Base-by-base conservation (phyloP, 92 coral and sea anemone species). In the Plumapathes pennacea region DNA sequence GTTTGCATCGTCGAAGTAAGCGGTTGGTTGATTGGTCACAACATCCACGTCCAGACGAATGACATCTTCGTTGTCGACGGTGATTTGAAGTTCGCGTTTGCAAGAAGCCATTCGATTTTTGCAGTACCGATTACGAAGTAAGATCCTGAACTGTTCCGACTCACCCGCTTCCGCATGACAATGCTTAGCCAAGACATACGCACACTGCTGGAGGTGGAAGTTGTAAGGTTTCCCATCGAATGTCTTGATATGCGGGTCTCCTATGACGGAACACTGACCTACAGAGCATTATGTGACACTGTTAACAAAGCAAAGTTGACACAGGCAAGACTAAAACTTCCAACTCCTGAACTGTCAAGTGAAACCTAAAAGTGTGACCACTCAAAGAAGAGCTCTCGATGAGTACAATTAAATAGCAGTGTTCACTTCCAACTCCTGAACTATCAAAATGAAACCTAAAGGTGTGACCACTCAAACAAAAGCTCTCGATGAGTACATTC, bases 231-330 rank as follows among this genome's bases (percentile, higher is more conserved):
- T 80, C 33, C 84, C 80, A 30, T 92, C 98, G 28, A 84, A 92
- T 4, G 98, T 92, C n/a, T 64, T 69, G 32, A 92, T 46, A 54
- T 89, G 98, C 1, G 92, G 80, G 43, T 92, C 88, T 2, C 94
- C 94, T 24, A 80, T 52, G 7, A 76, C 74, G 17, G 89, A 55
- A 33, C 98, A 92, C 14, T 77, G 68, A 6, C 81, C 98, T 92
- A 41, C 25, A 32, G 11, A 29, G 45, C 32, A 42, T 14, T 4
- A 4, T 24, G n/a, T 43, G 17, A 26, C 17, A 59, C 20, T 4
- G 23, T 46, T 21, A 31, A 11, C 21, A 18, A 23, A 10, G 11
- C 10, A 42, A 15, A 25, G 28, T 49, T 31, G n/a, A n/a, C n/a
- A n/a, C n/a, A n/a, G n/a, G n/a, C n/a, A n/a, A n/a, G n/a, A n/a